Conservation (phyloP, 2,113 vertebrate genomes). For the Chitala chitala region DNA sequence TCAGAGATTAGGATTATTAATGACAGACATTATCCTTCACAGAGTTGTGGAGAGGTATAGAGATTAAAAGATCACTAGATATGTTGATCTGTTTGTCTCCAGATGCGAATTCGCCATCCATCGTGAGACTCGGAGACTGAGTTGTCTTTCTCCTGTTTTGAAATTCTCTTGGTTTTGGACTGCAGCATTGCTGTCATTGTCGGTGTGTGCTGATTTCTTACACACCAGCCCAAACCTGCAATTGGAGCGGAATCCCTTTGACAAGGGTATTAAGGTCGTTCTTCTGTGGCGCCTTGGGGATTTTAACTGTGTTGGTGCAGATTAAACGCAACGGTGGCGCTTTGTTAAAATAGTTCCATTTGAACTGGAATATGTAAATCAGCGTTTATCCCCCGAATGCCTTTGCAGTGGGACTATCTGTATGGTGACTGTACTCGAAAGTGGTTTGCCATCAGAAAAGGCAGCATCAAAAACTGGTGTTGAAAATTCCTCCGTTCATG, state of each 20-base stretch:
- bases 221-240: conserved; percentile 67
- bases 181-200: background rate
- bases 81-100: background rate
- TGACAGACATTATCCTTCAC: too few relatives aligned
- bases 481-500: background rate
- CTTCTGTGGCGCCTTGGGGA: conserved; percentile 68
- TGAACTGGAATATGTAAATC: background rate
- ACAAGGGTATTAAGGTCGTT: conserved; percentile 62
- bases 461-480: background rate
- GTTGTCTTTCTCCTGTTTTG: background rate
- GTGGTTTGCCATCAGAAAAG: background rate
- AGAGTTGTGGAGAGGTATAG: background rate
- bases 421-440: background rate
- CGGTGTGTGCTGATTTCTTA: background rate
- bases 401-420: background rate
- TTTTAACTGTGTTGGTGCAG: conserved; percentile 61
- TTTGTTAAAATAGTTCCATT: background rate
- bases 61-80: too few relatives aligned
- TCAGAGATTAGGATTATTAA: background rate
- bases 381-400: background rate
- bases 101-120: background rate
- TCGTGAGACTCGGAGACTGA: background rate
- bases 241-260: conserved; percentile 59
- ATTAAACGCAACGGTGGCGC: conserved; percentile 22
- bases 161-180: background rate